Base-by-base conservation (phyloP, 2,888 invertebrate species). In the Pasiphila rectangulata region DNA sequence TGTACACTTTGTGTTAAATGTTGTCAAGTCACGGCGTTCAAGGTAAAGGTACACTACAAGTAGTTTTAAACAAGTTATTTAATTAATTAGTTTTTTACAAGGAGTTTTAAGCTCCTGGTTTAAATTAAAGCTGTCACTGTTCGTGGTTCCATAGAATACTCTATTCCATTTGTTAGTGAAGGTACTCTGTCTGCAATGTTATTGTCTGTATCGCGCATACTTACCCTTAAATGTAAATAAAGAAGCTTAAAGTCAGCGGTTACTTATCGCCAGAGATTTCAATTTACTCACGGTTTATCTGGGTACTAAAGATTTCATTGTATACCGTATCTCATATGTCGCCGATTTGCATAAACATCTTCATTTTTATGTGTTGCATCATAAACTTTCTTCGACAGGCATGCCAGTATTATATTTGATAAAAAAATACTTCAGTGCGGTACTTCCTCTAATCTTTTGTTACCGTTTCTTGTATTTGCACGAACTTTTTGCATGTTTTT, bases 401-500 rank as follows among this genome's bases (percentile, higher is more conserved):
- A 48, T 54, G 59, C 54, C 53, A 55, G 51, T 50, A 10, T 24
- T 46, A 45, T 48, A 40, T 40, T 51, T 3, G n/a, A 12, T 2
- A 4, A 13, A 27, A 27, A 13, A 25, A 13, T 7, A 27, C 9
- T 27, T 29, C 17, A 17, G 16, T 48, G 30, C 48, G 32, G 30
- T 44, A 34, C 47, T 41, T 21, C 10, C 38, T 34, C 30, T 45
- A 42, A 38, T 49, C 40, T 40, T 46, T 46, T 44, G 30, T 32
- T 39, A 44, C 49, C 17, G 43, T 40, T 51, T 23, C 38, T 51
- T 25, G 41, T 30, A 50, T 45, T 52, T 55, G 58, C 56, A 60
- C 58, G 56, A 55, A 58, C 36, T 54, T 44, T 55, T 40, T 51
- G 56, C 56, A 56, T 55, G 53, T 50, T 25, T 35, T 30, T 48